Evolutionary conservation across 2,797 vertebrate species (phyloP).

Genomic region (Rhabdophis nuchalis): DNA sequence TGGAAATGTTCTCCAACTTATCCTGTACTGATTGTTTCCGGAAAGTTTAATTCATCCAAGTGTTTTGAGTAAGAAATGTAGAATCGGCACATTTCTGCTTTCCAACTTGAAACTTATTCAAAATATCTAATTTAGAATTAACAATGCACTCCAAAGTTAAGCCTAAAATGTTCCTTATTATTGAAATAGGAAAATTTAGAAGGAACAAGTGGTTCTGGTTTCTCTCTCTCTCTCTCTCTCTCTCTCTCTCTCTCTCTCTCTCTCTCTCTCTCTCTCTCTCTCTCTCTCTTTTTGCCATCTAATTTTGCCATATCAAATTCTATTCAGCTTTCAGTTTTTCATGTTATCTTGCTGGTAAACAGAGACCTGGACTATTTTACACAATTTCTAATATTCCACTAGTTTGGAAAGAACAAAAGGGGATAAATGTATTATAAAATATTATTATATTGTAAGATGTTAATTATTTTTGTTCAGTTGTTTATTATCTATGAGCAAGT

Average conservation of each 20-base stretch:
- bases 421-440: conserved; percentile 34
- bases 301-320: background rate
- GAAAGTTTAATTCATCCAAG: background rate
- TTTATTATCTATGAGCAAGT: background rate
- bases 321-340: background rate
- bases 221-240: too few relatives aligned
- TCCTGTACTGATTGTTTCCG: background rate
- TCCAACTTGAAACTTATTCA: background rate
- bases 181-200: background rate
- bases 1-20: background rate
- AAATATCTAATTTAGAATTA: background rate
- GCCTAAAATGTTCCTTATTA: background rate
- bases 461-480: conserved; percentile 28
- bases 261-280: too few relatives aligned
- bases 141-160: conserved; percentile 11
- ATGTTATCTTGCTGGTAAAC: background rate
- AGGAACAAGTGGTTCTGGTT: background rate
- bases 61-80: background rate
- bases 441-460: conserved; percentile 34
- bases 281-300: background rate
- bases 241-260: too few relatives aligned
- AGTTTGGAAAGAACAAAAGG: background rate
- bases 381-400: background rate
- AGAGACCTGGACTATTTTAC: background rate
- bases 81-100: background rate